Conservation (phyloP, 2,797 vertebrate genomes). For the Characodon lateralis region DNA sequence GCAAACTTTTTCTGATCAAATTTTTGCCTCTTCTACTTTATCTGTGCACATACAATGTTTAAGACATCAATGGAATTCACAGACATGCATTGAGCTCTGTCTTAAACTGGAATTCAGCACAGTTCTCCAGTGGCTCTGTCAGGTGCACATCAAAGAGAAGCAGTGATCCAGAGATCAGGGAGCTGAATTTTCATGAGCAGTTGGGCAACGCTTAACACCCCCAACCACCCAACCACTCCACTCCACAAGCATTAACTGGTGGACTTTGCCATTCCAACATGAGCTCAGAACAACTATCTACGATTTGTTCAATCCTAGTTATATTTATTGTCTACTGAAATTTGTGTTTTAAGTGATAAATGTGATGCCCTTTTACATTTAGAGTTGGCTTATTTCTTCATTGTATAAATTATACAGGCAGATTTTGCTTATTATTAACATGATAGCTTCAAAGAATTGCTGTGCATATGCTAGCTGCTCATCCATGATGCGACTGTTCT, state of each 20-base stretch:
- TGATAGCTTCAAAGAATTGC: not conserved
- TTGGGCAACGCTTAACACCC: slow-evolving; percentile 13
- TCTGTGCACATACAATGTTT: slow-evolving; percentile 20
- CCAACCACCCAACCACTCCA: slow-evolving; percentile 18
- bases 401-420: not conserved
- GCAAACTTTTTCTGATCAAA: slow-evolving; percentile 37
- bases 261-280: slow-evolving; percentile 14
- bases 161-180: slow-evolving; percentile 54
- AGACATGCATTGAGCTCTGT: slow-evolving; percentile 21
- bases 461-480: not conserved
- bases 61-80: slow-evolving; percentile 9
- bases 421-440: not conserved
- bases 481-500: not conserved
- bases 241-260: slow-evolving; percentile 5
- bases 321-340: slow-evolving; percentile 30
- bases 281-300: slow-evolving; percentile 6
- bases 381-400: not conserved
- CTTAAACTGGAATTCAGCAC: slow-evolving; percentile 42
- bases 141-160: slow-evolving; percentile 60
- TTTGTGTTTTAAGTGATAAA: slow-evolving; percentile 6
- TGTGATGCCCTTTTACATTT: not conserved
- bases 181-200: slow-evolving; percentile 57
- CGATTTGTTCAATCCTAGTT: slow-evolving; percentile 3
- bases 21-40: slow-evolving; percentile 31
- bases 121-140: slow-evolving; percentile 40